Evolutionary conservation across 2,797 vertebrate species (phyloP), one percentile per base, ranked within the genome.

Genomic region (Selene dorsalis): DNA sequence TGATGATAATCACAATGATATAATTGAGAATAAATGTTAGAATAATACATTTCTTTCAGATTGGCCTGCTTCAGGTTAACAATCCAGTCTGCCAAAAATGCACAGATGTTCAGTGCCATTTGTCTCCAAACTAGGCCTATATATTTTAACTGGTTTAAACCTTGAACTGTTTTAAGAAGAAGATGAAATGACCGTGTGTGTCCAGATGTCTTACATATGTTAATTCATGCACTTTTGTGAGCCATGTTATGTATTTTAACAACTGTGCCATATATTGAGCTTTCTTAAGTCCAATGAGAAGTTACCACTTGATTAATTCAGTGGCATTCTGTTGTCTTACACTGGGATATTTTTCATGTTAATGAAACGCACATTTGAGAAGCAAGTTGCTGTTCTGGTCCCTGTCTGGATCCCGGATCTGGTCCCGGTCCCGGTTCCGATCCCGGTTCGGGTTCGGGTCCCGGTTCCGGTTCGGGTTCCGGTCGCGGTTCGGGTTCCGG

Each of bases 91-190:
- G 64, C 24, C 35, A n/a, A 56, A 38, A 56, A 50, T 7, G 48
- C 39, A 57, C 45, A 77, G 76, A 87, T 83, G 65, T 66, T 84
- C 74, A 73, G 20, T 58, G 70, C 48, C 66, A 79, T 77, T 73
- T 69, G 26, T 72, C 57, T 78, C 32, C 7, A 35, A 35, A 35
- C 32, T 35, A 35, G 32, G 6, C 7, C 11, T 14, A 52, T 45
- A 26, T 0, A 58, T 47, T 64, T 64, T 18, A 24, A 47, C 22
- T 62, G 28, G 6, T 35, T 59, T 45, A 26, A 62, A 38, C 18
- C 9, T 63, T 9, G 32, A 35, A 35, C 32, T 35, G 32, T 35
- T 35, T 35, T 35, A 35, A 30, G 5, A 30, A 30, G 30, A 30
- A 3, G 30, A 30, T 30, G 30, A 66, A 41, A 79, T 63, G n/a